Evolutionary conservation across 2,113 vertebrate genomes (phyloP), one percentile per base, ranked within the genome.

Genomic region (Syngnathus typhle): DNA sequence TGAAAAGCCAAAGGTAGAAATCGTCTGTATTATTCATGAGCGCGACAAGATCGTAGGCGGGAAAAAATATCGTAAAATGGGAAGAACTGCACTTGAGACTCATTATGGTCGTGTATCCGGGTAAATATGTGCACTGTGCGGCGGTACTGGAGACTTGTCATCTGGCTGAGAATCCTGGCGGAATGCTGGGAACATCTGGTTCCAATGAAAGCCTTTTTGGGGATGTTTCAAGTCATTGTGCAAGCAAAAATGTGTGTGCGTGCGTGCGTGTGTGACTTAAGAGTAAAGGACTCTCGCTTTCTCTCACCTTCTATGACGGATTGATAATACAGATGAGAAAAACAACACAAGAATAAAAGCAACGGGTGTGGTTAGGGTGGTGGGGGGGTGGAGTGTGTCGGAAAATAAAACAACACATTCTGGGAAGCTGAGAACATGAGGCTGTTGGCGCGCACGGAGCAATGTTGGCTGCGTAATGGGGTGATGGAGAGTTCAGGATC

Each of bases 291-390:
- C 60, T 60, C 36, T 37, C 58, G 41, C 7, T 38, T 39, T 41
- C 19, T 41, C 21, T 55, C 13, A 32, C 27, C n/a, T 23, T 55
- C 52, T 0, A 16, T 27, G 39, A 8, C 41, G 5, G 41, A 62
- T 62, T 62, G 44, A 62, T 62, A 62, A 44, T 62, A 43, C 60
- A 62, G n/a, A 62, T 46, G 60, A 62, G 41, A 23, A 62, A 44
- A 44, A 44, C 21, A 27, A 27, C 41, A 44, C n/a, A 27, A 41
- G 60, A 62, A 27, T 21, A 12, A 43, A 60, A 62, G n/a, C 41
- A 23, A 44, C 7, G 60, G 60, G 39, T 23, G 60, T 23, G 19
- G n/a, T 4, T 15, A 21, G 12, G 9, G 19, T 0, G 39, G 4
- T 2, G 7, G 6, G 60, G 41, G 41, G 39, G 13, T 16, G 23